A percentile compares a stretch with the other conserved stretches of the same genome.
These are phyloP conservation scores for Drosophila rufa DNA, from an alignment of 1,140 invertebrate species.

Conservation along the genomic window DNA sequence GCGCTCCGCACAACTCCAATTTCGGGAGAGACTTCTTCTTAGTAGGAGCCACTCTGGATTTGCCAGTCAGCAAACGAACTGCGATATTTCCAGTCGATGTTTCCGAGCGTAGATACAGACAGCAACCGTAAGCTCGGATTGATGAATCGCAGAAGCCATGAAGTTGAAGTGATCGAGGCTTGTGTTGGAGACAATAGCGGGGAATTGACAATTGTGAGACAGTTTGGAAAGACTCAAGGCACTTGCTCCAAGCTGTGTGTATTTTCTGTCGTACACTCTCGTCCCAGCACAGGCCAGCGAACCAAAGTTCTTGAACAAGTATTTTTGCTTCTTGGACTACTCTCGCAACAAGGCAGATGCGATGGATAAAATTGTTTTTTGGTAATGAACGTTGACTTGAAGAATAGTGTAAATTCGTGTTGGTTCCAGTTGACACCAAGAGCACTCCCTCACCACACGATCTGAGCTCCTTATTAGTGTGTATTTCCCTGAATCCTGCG, in stretches of 20 bases:
- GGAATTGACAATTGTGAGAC: neutral
- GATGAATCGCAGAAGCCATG: neutral
- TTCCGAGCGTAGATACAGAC: neutral
- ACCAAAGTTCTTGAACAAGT: neutral
- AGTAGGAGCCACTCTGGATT: neutral
- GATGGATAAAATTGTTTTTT: neutral
- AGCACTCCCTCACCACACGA: neutral
- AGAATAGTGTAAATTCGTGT: no score
- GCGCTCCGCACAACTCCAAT: no score
- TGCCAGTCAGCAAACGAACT: neutral
- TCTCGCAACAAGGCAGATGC: neutral
- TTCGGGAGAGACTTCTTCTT: no score
- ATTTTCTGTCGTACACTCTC: neutral
- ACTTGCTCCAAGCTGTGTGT: neutral
- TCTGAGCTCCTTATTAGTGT: no score
- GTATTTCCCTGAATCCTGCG: no score
- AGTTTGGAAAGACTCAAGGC: neutral
- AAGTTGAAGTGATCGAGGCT: neutral
- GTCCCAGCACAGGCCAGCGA: no score
- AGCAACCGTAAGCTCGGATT: neutral
- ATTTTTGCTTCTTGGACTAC: constrained; percentile 1
- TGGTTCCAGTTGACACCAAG: no score
- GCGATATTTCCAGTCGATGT: neutral
- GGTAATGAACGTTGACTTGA: no score
- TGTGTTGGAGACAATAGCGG: neutral